Evolutionary conservation across 2,888 invertebrate genomes (phyloP), one percentile per base, ranked within the genome.

Genomic region (Limenitis camilla): DNA sequence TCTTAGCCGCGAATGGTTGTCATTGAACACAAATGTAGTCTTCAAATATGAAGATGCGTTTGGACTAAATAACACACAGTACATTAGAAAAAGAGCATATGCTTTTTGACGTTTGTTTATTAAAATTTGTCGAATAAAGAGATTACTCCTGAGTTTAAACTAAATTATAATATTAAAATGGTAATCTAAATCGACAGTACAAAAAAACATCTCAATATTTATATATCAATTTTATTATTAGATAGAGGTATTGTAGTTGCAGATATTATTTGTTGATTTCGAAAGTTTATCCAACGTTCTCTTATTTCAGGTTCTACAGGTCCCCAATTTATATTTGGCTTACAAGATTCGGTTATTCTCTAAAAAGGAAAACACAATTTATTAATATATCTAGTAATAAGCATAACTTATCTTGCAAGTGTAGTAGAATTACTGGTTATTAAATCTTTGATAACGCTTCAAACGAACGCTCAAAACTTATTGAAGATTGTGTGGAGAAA

Each of bases 261-360:
- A 29, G 40, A 10, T 7, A 27, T 8, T 5, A 31, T 32, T n/a
- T 52, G 45, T 39, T 54, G 49, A n/a, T 48, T 30, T 41, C 48
- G 51, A 30, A 58, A 57, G 1, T 67, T 56, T 51, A 71, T 61
- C 88, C 88, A 89, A 5, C 73, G 71, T 8, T 67, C 65, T 1
- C 79, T 71, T 38, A 78, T 66, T 19, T 76, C 73, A 0, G 69
- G 64, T 40, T 88, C 82, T 0, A 88, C 85, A 5, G 93, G 93
- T 2, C 91, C 90, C 93, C 93, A 93, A 3, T 73, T 62, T 5
- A 61, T 61, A 59, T 64, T 78, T 0, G 88, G 77, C 2, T 65
- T 68, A 49, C 80, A 73, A 52, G 65, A 73, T 4, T 71, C 67
- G 5, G 65, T 71, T 33, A 88, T 58, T 32, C 83, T 76, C 88